These are phyloP conservation scores for Ataeniobius toweri DNA, from an alignment of 2,797 vertebrate genomes.

Conservation along the genomic window DNA sequence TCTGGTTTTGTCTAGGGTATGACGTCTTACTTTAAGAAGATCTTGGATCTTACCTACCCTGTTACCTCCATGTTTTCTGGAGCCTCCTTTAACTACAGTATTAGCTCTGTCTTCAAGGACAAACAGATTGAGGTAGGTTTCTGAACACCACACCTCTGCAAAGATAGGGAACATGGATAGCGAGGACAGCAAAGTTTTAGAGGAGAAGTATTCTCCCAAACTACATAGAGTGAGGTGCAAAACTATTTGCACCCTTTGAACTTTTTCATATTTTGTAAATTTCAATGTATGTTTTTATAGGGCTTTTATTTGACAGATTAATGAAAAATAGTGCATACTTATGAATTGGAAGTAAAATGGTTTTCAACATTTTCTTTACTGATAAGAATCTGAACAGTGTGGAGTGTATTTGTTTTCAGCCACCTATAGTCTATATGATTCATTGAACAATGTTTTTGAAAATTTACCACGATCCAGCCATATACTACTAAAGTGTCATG, in stretches of 20 bases:
- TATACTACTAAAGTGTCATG: no score
- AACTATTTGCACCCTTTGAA: not conserved
- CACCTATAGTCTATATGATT: not conserved
- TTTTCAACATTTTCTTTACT: no score
- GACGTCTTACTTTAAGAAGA: conserved; percentile 87
- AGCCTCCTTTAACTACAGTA: conserved; percentile 87
- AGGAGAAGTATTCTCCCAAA: not conserved
- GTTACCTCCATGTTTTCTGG: conserved; percentile 96
- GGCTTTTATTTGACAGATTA: not conserved
- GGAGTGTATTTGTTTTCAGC: not conserved
- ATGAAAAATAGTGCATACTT: no score
- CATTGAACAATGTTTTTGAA: no score
- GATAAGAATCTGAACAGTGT: not conserved
- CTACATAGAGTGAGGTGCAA: not conserved
- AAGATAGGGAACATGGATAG: no score
- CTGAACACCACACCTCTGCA: not conserved
- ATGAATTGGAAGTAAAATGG: no score
- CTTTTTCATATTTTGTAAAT: not conserved
- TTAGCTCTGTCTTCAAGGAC: conserved; percentile 85
- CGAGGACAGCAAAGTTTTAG: no score
- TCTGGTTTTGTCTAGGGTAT: conserved; percentile 80
- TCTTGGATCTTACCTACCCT: conserved; percentile 93
- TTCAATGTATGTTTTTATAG: not conserved
- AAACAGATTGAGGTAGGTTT: conserved; percentile 91
- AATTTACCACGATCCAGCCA: no score